A percentile compares a stretch with the other conserved stretches of the same genome.
These are phyloP conservation scores for Rousettus leschenaultii DNA, from an alignment of 2,113 vertebrate genomes.

Conservation along the genomic window DNA sequence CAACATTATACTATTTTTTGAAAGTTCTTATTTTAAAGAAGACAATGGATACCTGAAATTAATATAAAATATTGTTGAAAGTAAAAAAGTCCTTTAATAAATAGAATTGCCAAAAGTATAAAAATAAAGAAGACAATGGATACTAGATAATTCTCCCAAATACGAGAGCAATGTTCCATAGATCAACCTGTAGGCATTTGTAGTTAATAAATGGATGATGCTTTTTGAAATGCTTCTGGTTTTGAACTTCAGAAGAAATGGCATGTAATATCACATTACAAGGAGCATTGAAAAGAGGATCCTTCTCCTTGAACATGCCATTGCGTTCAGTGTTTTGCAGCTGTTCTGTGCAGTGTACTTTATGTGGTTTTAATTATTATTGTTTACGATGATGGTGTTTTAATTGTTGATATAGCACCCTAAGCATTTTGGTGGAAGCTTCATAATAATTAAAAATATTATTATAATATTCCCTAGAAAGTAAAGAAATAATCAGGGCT, in stretches of 20 bases:
- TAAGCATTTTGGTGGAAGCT: conserved; percentile 37
- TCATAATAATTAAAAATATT: conserved; percentile 62
- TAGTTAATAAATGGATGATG: not conserved
- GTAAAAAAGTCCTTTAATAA: too few species aligned
- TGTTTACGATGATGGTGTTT: conserved; percentile 61
- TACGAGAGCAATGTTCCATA: not conserved
- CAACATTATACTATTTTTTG: not conserved
- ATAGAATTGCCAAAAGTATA: too few species aligned
- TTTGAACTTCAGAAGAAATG: conserved; percentile 16
- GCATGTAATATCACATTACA: too few species aligned
- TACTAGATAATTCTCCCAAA: not conserved
- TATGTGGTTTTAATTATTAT: conserved; percentile 67
- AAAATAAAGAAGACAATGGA: not conserved
- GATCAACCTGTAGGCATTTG: not conserved
- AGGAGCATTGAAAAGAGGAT: not conserved
- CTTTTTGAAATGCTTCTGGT: not conserved
- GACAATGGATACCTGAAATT: not conserved
- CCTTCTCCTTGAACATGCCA: not conserved
- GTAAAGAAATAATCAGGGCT: conserved; percentile 61
- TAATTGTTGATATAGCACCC: conserved; percentile 64
- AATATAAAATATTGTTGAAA: too few species aligned
- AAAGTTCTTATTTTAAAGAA: conserved; percentile 53
- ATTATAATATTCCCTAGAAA: conserved; percentile 53
- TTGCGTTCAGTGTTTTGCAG: not conserved
- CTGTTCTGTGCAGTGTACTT: conserved; percentile 5